A percentile compares a stretch with the other conserved stretches of the same genome.
phyloP scores from a whole-genome alignment of 2,113 vertebrate species.

The Salvator merianae region DNA sequence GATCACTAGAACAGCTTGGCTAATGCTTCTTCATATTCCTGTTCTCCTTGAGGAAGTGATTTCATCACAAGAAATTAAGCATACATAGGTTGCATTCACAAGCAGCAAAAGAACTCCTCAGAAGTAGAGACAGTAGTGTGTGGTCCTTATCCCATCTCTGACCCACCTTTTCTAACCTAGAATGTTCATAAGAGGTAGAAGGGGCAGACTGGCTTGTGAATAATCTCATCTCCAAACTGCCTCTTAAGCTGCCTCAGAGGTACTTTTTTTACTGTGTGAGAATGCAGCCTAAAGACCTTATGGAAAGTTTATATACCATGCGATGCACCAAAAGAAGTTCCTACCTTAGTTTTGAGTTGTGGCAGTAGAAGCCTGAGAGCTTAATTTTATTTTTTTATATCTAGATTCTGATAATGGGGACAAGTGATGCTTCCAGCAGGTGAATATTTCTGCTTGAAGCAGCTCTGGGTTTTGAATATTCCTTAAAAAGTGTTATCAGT shows the following conservation, averaged over 20 bases:
- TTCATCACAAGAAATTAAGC: neutral
- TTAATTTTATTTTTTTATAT: neutral
- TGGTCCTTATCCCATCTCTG: too few relatives aligned
- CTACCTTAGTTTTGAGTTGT: neutral
- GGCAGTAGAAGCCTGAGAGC: neutral
- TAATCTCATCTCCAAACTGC: too few relatives aligned
- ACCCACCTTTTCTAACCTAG: too few relatives aligned
- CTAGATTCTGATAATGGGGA: neutral
- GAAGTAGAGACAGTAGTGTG: too few relatives aligned
- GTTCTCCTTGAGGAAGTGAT: neutral
- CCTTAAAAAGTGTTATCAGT: neutral
- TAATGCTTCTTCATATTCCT: neutral
- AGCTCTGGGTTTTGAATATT: neutral
- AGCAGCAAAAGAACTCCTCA: too few relatives aligned
- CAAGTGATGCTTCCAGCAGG: neutral
- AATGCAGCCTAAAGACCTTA: neutral
- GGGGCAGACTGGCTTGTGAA: too few relatives aligned
- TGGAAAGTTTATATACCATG: neutral
- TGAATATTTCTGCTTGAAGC: neutral
- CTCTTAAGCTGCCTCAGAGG: too few relatives aligned
- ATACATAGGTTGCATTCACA: too few relatives aligned
- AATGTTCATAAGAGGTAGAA: too few relatives aligned
- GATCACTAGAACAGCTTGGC: neutral
- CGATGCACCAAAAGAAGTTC: too few relatives aligned
- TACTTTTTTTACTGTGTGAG: too few relatives aligned